A percentile compares a stretch with the other conserved stretches of the same genome.
These are phyloP conservation scores for Tauraco hartlaubi DNA, from an alignment of 2,797 vertebrate species.

Conservation along the genomic window DNA sequence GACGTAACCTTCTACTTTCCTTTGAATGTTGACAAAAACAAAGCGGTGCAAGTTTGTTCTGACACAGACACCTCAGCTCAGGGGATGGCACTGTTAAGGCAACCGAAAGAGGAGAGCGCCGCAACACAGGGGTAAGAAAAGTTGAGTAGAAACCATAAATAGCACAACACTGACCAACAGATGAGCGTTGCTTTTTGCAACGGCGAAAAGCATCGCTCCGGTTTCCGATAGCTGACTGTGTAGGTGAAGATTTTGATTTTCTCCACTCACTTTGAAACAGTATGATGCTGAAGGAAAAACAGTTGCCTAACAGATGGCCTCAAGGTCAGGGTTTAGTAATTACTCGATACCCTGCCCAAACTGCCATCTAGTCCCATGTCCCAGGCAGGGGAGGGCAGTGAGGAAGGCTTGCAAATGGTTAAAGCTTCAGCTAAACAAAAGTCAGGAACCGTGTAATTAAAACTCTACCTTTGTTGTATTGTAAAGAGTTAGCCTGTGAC, in stretches of 20 bases:
- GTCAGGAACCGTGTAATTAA: constrained; percentile 85
- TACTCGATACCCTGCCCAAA: constrained; percentile 64
- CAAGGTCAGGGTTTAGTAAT: constrained; percentile 73
- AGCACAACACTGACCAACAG: fast-evolving
- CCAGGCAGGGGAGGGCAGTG: not conserved
- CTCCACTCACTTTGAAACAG: not conserved
- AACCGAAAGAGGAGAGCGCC: not conserved
- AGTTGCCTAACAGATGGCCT: constrained; percentile 60
- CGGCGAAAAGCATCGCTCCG: not conserved
- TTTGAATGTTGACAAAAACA: not conserved
- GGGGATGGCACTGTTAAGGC: not conserved
- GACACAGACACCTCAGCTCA: not conserved
- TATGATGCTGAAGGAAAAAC: constrained; percentile 2
- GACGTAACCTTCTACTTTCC: not conserved
- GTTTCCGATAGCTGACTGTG: not conserved
- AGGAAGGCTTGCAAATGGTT: constrained; percentile 69
- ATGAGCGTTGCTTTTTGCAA: not conserved
- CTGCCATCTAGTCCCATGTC: not conserved
- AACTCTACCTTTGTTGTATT: constrained; percentile 84
- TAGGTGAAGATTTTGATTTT: not conserved
- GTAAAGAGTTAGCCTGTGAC: constrained; percentile 82
- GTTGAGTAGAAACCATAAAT: not conserved
- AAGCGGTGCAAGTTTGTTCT: not conserved
- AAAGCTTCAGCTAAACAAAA: constrained; percentile 84
- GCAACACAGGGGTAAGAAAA: not conserved